Base-by-base conservation (phyloP, 2,113 vertebrate genomes). In the Stictonetta naevosa region DNA sequence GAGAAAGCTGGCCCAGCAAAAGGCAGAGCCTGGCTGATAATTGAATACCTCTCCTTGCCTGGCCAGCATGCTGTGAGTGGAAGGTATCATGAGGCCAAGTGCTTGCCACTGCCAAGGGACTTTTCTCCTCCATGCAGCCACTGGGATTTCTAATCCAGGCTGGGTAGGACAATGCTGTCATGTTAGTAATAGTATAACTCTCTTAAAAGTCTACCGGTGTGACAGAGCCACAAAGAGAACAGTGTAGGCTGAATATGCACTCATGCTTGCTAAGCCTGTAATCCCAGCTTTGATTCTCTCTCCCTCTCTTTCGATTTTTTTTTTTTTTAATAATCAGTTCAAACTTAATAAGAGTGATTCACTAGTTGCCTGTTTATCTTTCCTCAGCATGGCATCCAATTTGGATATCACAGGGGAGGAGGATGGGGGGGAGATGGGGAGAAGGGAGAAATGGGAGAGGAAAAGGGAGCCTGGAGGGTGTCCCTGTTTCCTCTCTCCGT, bases 181-280 rank as follows among this genome's bases (percentile, higher is more conserved):
- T 96, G 82, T 95, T 96, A 95, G 92, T 85, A 96, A 77, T 86
- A 79, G 92, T 93, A 93, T 97, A 97, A 97, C 95, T 96, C 87
- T 95, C 93, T 96, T 95, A 96, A 87, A 90, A 96, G 96, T 83
- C 90, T 95, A 91, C 93, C 2, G 14, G 91, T 95, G 82, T 96
- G 95, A 97, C 96, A 96, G 84, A 96, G 87, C 28, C 92, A 95
- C 90, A 97, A 95, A 97, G 87, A 85, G 95, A 95, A 83, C 46
- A 95, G 96, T 95, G 96, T 89, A 96, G 94, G 95, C 93, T 97
- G 95, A 96, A 95, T 95, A 95, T 85, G 84, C 89, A 80, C 90
- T 96, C 91, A 77, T 66, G 87, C 94, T 91, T 95, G 90, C 87
- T 97, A 96, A 97, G 92, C 93, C 95, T 94, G 79, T 97, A 97